Evolutionary conservation across 2,797 vertebrate genomes (phyloP).

Genomic region (Argentina silus): DNA sequence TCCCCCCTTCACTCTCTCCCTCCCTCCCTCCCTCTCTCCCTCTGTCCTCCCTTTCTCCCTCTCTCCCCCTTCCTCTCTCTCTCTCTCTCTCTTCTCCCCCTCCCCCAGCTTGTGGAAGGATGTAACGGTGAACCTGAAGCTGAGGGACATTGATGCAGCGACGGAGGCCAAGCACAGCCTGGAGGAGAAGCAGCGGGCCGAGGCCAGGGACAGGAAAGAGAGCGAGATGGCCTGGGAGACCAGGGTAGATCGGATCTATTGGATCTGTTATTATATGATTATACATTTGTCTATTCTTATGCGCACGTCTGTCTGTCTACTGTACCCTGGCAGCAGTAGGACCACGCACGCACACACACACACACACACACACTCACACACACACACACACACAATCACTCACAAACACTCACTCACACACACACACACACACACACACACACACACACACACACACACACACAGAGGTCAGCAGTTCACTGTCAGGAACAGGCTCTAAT

Average conservation of each 20-base stretch:
- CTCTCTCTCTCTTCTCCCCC: not conserved
- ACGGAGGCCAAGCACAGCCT: constrained; percentile 95
- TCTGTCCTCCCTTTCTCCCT: not conserved
- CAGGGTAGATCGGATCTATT: constrained; percentile 74
- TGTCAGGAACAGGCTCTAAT: not conserved
- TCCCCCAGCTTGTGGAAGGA: constrained; percentile 90
- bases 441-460: not conserved
- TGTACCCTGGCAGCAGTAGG: not conserved
- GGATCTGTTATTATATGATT: no score
- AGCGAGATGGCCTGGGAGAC: constrained; percentile 95
- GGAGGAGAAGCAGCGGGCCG: constrained; percentile 95
- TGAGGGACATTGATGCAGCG: constrained; percentile 93
- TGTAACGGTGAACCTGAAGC: constrained; percentile 94
- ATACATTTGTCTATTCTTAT: no score
- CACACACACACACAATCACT: not conserved
- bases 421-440: not conserved
- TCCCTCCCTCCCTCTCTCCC: no score
- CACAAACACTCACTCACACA: no score
- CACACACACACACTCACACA: not conserved
- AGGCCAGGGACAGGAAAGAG: constrained; percentile 96
- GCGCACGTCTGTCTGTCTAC: not conserved
- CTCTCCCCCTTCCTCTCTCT: no score
- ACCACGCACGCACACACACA: not conserved
- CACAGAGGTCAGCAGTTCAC: not conserved
- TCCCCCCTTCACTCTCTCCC: not conserved